Evolutionary conservation across 2,113 vertebrate species (phyloP), one percentile per base, ranked within the genome.

Genomic region (Brachyistius frenatus): DNA sequence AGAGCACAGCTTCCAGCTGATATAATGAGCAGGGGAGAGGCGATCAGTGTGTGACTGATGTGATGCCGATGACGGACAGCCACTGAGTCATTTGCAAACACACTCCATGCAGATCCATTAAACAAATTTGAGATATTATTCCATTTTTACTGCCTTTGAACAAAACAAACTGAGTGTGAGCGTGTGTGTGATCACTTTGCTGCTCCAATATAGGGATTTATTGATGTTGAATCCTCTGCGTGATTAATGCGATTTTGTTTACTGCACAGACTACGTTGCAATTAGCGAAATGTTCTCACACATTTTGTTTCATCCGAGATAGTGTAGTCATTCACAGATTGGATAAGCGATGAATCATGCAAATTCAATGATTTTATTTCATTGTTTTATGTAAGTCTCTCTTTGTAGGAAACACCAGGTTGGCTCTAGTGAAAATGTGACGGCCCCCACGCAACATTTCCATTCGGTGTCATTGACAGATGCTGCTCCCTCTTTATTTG

Each of bases 391-490:
- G 74, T 81, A 55, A 79, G 80, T 75, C 53, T 61, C 33, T 47
- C 41, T 49, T 57, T 2, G 7, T 57, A 65, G 54, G 33, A 83
- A 86, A 62, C 68, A 72, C 67, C 47, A 86, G 56, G 53, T 70
- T 63, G 75, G 2, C 10, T 10, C 37, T 0, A 33, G 58, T 56
- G 56, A 64, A 65, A 73, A 69, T 61, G 53, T 57, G 60, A 60
- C 64, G 9, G 58, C 49, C 57, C 44, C 8, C 5, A 60, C 16
- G 46, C 79, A 81, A 86, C 52, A 81, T 83, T 81, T 87, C 62
- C 75, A 82, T 86, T 83, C n/a, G 74, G 68, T 86, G 92, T 92
- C 89, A 79, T 61, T 88, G 86, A 86, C 85, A 90, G 89, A 90
- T 90, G 90, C 87, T 68, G 63, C 79, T 80, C 57, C 54, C 66